Percentiles rank a stretch among this genome's conserved stretches.
Conservation (phyloP, 2,113 vertebrate species). For the Boleophthalmus pectinirostris region DNA sequence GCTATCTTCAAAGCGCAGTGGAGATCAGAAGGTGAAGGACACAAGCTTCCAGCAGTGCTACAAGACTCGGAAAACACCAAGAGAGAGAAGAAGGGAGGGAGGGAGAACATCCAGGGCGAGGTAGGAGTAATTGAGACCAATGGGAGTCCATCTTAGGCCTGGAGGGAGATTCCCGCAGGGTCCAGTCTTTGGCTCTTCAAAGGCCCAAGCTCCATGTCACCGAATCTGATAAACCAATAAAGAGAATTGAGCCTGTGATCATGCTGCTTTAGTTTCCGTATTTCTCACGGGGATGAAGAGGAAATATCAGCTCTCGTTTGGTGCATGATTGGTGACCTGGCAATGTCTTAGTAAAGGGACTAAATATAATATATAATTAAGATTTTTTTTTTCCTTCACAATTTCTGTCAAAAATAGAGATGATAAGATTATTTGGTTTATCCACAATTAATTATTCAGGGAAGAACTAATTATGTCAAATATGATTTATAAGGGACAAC, state of each 20-base stretch:
- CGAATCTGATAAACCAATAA: conserved; percentile 41
- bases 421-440: not conserved
- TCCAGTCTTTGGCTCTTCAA: conserved; percentile 54
- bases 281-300: conserved; percentile 34
- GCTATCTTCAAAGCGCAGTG: conserved; percentile 62
- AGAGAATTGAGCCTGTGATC: conserved; percentile 13
- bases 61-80: conserved; percentile 27
- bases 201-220: conserved; percentile 52
- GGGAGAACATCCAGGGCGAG: conserved; percentile 20
- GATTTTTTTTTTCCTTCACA: no score
- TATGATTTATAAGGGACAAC: no score
- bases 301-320: conserved; percentile 7
- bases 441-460: no score
- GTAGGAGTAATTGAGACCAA: conserved; percentile 61
- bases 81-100: conserved; percentile 16
- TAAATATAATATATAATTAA: not conserved
- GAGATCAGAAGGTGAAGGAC: conserved; percentile 64
- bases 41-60: conserved; percentile 45
- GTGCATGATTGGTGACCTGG: not conserved
- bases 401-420: no score
- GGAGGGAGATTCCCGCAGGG: conserved; percentile 40
- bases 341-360: not conserved
- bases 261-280: conserved; percentile 27
- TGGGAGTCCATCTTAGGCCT: conserved; percentile 57
- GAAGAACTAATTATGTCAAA: no score